phyloP scores from a whole-genome alignment of 2,113 vertebrate genomes.

The Tachysurus fulvidraco region DNA sequence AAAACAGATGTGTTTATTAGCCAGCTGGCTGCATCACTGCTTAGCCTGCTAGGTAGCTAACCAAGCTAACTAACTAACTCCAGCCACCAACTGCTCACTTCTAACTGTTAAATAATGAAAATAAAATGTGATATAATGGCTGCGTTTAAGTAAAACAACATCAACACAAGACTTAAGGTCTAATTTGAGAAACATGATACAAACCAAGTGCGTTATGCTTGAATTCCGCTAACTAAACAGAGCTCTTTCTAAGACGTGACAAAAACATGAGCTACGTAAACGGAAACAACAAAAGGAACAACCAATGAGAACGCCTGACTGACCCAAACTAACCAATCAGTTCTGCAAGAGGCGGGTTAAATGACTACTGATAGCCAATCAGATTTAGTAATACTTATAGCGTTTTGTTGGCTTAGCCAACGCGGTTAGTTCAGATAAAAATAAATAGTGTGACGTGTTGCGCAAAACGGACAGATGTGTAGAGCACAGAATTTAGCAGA shows the following conservation, averaged over 20 bases:
- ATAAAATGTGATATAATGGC: not conserved
- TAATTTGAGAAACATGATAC: slow-evolving; percentile 13
- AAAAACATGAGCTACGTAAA: slow-evolving; percentile 31
- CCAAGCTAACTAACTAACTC: slow-evolving; percentile 29
- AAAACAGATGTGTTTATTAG: not conserved
- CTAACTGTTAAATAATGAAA: slow-evolving; percentile 2
- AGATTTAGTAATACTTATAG: not conserved
- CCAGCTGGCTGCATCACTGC: slow-evolving; percentile 24
- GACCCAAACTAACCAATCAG: not conserved
- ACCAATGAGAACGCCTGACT: not conserved
- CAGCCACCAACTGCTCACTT: slow-evolving; percentile 9
- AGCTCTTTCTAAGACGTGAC: slow-evolving; percentile 25
- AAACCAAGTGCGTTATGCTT: slow-evolving; percentile 37
- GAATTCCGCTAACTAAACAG: slow-evolving; percentile 32
- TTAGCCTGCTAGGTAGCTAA: not conserved
- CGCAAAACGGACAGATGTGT: not conserved
- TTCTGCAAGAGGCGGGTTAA: not conserved
- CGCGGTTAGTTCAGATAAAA: slow-evolving; percentile 1
- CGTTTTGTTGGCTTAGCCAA: not conserved
- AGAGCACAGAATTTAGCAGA: not conserved
- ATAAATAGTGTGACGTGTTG: not conserved
- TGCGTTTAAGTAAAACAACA: not conserved
- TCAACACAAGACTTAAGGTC: not conserved
- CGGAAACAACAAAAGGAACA: slow-evolving; percentile 29
- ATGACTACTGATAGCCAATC: not conserved